Percentiles rank a stretch among this genome's conserved stretches.
These are phyloP conservation scores for Epiperipatus broadwayi DNA, from an alignment of 2,888 invertebrate species.

Conservation along the genomic window DNA sequence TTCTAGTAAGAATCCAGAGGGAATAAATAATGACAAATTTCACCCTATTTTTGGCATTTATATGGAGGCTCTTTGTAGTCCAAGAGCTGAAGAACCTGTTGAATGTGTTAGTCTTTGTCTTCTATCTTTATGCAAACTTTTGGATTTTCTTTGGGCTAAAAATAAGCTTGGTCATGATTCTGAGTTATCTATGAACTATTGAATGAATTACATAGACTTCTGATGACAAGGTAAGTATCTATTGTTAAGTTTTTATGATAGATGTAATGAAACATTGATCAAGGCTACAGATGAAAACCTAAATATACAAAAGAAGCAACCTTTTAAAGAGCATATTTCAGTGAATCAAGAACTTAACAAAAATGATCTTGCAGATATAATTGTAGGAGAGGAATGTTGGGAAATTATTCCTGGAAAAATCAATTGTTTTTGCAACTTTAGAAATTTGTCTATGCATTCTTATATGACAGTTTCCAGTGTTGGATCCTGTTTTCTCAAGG, in stretches of 20 bases:
- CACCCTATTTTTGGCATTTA: constrained; percentile 86
- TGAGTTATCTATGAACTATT: constrained; percentile 65
- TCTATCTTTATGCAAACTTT: constrained; percentile 60
- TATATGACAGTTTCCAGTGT: constrained; percentile 62
- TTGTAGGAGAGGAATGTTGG: constrained; percentile 68
- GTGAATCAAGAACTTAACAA: constrained; percentile 31
- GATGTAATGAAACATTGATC: constrained; percentile 65
- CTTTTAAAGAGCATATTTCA: constrained; percentile 34
- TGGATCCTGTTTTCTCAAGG: constrained; percentile 46
- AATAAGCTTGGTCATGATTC: constrained; percentile 48
- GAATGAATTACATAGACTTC: constrained; percentile 68
- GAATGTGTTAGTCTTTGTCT: constrained; percentile 67
- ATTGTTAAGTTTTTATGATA: constrained; percentile 64
- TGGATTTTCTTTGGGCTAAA: constrained; percentile 65
- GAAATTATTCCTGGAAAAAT: constrained; percentile 60
- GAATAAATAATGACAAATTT: constrained; percentile 43
- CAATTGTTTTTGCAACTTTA: constrained; percentile 72
- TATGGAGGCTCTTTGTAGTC: constrained; percentile 85
- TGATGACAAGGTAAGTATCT: constrained; percentile 66
- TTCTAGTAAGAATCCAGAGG: too few species aligned
- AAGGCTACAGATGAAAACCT: constrained; percentile 59
- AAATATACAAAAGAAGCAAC: constrained; percentile 35
- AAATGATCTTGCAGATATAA: constrained; percentile 29
- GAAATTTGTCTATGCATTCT: constrained; percentile 83
- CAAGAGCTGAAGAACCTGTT: constrained; percentile 53